Evolutionary conservation across 64 coral and sea anemone genomes (phyloP).

Genomic region (Porites australiensis): DNA sequence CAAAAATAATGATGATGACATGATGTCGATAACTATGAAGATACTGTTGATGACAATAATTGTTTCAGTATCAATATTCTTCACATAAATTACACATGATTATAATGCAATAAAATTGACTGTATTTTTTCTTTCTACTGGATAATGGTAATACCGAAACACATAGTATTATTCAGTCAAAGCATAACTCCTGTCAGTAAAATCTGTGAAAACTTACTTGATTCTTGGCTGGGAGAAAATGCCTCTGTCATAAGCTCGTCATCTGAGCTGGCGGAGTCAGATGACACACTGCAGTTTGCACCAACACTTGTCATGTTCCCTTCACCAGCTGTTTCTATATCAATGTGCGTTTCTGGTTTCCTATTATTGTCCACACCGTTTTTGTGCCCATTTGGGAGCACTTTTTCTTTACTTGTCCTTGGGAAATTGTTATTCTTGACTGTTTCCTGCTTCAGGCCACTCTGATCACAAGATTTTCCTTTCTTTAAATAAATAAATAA

Average conservation of each 20-base stretch:
- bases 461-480: background rate
- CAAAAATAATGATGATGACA: too few relatives aligned
- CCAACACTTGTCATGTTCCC: background rate
- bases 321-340: background rate
- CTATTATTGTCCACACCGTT: too few relatives aligned
- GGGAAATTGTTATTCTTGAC: background rate
- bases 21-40: too few relatives aligned
- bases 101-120: too few relatives aligned
- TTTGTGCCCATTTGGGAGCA: background rate
- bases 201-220: background rate
- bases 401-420: background rate
- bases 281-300: background rate
- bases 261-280: constrained; percentile 48
- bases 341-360: too few relatives aligned
- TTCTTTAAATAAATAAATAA: background rate
- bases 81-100: too few relatives aligned
- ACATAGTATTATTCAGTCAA: too few relatives aligned
- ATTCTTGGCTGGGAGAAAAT: constrained; percentile 44
- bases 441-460: background rate
- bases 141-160: too few relatives aligned
- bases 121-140: too few relatives aligned
- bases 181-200: too few relatives aligned
- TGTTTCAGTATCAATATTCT: too few relatives aligned
- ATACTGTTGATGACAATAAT: too few relatives aligned
- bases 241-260: constrained; percentile 42